These are phyloP conservation scores for Otus scops DNA, from an alignment of 2,797 vertebrate species.

Conservation along the genomic window DNA sequence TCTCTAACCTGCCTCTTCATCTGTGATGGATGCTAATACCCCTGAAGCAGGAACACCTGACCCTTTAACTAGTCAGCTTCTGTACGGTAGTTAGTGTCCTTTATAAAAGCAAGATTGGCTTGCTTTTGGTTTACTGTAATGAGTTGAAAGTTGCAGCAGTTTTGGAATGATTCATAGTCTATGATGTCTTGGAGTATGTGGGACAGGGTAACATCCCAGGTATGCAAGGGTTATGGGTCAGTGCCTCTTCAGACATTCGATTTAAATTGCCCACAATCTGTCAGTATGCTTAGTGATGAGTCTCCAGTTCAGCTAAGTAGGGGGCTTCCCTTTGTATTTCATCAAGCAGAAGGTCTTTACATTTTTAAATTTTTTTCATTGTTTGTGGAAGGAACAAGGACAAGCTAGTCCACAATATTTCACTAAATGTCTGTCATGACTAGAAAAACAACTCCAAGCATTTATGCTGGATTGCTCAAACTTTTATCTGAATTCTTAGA, in stretches of 20 bases:
- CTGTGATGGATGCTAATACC: constrained; percentile 19
- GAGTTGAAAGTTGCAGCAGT: neutral
- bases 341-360: neutral
- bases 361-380: neutral
- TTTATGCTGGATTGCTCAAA: neutral
- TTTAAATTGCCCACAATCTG: rapidly evolving
- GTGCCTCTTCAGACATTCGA: neutral
- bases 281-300: neutral
- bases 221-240: neutral
- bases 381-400: neutral
- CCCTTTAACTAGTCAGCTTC: neutral
- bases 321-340: neutral
- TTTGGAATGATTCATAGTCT: neutral
- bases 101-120: neutral
- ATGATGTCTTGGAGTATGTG: neutral
- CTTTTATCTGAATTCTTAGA: neutral
- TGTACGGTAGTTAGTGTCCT: neutral
- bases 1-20: neutral
- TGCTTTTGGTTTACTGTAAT: neutral
- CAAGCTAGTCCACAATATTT: neutral
- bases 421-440: neutral
- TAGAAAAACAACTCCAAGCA: neutral
- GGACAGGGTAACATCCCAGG: neutral
- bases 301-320: neutral
- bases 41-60: constrained; percentile 32